Conservation (phyloP, 2,113 vertebrate genomes). For the Columba livia region DNA sequence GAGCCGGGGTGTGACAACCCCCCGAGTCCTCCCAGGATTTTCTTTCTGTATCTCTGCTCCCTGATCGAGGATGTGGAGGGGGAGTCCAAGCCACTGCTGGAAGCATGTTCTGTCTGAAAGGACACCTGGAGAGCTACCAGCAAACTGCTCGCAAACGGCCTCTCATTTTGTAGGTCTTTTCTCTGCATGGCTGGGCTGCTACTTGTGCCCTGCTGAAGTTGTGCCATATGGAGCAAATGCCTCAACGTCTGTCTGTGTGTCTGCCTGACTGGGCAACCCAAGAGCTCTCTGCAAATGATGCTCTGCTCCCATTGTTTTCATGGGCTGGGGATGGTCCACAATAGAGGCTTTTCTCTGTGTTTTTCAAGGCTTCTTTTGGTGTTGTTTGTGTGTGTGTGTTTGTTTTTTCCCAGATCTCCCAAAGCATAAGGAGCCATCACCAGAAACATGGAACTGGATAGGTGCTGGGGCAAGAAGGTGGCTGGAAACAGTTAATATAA, state of each 20-base stretch:
- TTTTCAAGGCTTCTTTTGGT: background rate
- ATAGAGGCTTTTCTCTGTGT: background rate
- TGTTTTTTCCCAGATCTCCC: fast-evolving
- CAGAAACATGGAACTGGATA: background rate
- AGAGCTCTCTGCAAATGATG: background rate
- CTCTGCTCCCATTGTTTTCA: background rate
- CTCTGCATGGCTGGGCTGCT: constrained; percentile 43
- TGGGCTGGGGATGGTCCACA: background rate
- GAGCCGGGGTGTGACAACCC: background rate
- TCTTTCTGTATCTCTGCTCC: background rate
- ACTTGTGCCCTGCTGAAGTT: constrained; percentile 34
- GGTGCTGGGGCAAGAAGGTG: background rate
- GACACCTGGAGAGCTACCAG: constrained; percentile 56
- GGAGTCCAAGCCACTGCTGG: constrained; percentile 42
- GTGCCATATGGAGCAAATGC: constrained; percentile 63
- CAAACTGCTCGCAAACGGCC: background rate
- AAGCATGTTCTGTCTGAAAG: constrained; percentile 36
- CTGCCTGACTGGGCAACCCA: background rate
- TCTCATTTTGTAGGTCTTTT: constrained; percentile 59
- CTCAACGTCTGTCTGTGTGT: constrained; percentile 51
- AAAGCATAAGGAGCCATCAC: background rate
- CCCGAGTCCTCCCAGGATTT: background rate
- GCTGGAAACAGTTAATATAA: background rate
- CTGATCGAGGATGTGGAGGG: background rate
- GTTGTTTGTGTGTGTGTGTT: background rate